These are phyloP conservation scores for Ranitomeya variabilis DNA, from an alignment of 2,113 vertebrate species.

Conservation along the genomic window DNA sequence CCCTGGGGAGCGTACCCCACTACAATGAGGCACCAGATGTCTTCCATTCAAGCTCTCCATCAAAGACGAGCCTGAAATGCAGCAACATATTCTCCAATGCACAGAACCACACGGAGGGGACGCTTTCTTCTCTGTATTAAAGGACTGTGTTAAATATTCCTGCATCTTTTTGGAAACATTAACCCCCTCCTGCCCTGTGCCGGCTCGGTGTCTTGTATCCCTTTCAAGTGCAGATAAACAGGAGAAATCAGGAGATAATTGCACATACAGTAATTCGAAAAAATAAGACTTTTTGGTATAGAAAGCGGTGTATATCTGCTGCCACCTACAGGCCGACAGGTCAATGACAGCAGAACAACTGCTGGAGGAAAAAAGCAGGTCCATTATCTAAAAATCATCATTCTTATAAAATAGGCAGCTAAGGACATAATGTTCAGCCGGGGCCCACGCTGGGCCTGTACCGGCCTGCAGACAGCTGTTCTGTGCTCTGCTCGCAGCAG, in stretches of 20 bases:
- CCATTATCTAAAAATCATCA: conserved; percentile 40
- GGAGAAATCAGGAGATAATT: conserved; percentile 16
- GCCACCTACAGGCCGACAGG: conserved; percentile 70
- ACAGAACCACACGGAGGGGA: background rate
- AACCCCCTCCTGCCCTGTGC: background rate
- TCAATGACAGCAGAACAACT: background rate
- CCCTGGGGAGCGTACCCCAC: background rate
- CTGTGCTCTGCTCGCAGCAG: conserved; percentile 25
- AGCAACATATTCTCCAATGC: background rate
- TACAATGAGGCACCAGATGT: background rate
- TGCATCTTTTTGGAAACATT: background rate
- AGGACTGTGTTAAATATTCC: background rate
- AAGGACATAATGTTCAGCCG: conserved; percentile 31
- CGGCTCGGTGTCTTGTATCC: background rate
- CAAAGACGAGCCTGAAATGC: background rate
- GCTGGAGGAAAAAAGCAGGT: conserved; percentile 20
- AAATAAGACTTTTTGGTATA: background rate
- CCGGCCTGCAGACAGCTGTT: conserved; percentile 24
- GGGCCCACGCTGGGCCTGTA: conserved; percentile 27
- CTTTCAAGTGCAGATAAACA: background rate
- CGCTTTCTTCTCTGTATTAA: background rate
- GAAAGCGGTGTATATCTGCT: conserved; percentile 65
- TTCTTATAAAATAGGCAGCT: conserved; percentile 43
- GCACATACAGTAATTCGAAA: conserved; percentile 19
- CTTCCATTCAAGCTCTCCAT: background rate